Conservation (phyloP, 2,113 vertebrate species). For the Physeter macrocephalus region DNA sequence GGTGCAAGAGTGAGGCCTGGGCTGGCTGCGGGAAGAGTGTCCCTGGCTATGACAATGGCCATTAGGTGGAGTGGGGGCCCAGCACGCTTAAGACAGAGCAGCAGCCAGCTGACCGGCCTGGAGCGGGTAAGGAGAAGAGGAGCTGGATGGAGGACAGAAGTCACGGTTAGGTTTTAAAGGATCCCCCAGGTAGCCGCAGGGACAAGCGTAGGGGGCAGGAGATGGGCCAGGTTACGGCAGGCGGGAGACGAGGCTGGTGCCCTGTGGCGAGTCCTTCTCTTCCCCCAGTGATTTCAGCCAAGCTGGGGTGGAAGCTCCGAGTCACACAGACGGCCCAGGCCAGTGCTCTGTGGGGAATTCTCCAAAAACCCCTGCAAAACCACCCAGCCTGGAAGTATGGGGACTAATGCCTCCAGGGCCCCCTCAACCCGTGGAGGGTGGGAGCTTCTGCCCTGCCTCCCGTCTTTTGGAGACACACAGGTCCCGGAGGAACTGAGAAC, state of each 20-base stretch:
- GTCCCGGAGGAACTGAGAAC: neutral
- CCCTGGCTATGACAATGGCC: neutral
- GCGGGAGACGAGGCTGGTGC: accelerated
- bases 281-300: neutral
- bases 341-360: neutral
- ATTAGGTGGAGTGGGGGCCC: accelerated
- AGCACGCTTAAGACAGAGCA: neutral
- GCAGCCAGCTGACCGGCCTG: accelerated
- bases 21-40: neutral
- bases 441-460: neutral
- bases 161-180: neutral
- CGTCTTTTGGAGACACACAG: neutral
- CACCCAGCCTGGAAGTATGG: neutral
- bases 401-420: neutral
- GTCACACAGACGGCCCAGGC: neutral
- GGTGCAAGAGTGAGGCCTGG: neutral
- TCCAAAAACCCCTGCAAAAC: neutral
- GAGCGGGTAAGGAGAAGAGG: neutral
- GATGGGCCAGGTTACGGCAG: neutral
- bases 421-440: no score
- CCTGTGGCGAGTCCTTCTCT: neutral
- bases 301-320: neutral
- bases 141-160: neutral
- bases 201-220: neutral
- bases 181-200: neutral